Evolutionary conservation across 2,888 invertebrate genomes (phyloP), one percentile per base, ranked within the genome.

Genomic region (Aquatica leii): DNA sequence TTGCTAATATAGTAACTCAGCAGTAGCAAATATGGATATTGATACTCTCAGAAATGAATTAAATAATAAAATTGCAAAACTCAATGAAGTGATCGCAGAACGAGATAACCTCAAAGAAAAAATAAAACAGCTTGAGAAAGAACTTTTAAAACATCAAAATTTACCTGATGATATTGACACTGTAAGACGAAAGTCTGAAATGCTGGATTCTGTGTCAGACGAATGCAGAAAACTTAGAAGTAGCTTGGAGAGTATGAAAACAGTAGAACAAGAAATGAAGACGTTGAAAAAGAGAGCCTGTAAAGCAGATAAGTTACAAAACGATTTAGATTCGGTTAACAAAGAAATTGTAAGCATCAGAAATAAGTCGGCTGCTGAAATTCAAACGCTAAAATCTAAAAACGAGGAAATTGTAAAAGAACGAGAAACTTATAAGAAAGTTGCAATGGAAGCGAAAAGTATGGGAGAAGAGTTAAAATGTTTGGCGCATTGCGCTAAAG

Each of bases 181-280:
- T 1, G 74, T 76, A 46, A 73, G 67, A 54, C 69, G 71, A 34
- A 67, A 70, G 53, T 74, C 76, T 0, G 43, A 73, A 37, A 71
- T 76, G 67, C 43, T 79, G 31, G 77, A 78, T 49, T 66, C 60
- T 37, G 70, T 75, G 3, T 43, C 77, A 55, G 68, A 72, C 40
- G 78, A 80, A 71, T 59, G 76, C n/a, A 74, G 78, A 37, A 62
- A 65, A 35, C 62, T 80, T n/a, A 70, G 75, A 21, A 67, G 68
- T 54, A 69, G 77, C 35, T 69, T 80, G 14, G 73, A 74, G 37
- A 31, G 59, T 53, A 68, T 70, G 49, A 59, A 68, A 14, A 69
- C 71, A 21, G 50, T 78, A 59, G 71, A 73, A 55, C 66, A 70
- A 48, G 73, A 77, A 66, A 24, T 76, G 11, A 62, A 62, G 12